Evolutionary conservation across 2,888 invertebrate genomes (phyloP), one percentile per base, ranked within the genome.

Genomic region (Melanotus villosus): DNA sequence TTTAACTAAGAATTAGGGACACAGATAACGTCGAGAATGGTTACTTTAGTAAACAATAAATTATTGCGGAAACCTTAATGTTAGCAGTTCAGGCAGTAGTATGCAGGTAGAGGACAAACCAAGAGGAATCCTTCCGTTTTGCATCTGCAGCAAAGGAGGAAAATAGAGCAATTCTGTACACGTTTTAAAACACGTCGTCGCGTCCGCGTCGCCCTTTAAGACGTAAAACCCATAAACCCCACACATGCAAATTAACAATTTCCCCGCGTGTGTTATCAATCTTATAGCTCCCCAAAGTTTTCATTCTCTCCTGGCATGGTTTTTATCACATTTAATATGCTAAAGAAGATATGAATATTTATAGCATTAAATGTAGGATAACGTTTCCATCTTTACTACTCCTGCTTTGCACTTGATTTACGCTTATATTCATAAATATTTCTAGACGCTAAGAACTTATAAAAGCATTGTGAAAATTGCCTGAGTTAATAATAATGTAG

Each of bases 221-320:
- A 41, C 41, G 41, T 41, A 41, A 41, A 41, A 41, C 41, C 18
- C 18, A 7, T 41, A 41, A 41, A 16, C 14, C 41, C 9, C 41
- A 41, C 41, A 41, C 41, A 41, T 41, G 41, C 41, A 41, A 41
- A 41, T 41, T 41, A 41, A 41, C 18, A 41, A 18, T 41, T 41
- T 41, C 41, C 18, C 16, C 18, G 18, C 41, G 41, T 18, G 7
- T 38, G 36, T 38, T 38, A 12, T 38, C 36, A 38, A 38, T 38
- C 36, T 38, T 38, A 12, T n/a, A 38, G 2, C 12, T 38, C 36
- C 36, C 2, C 4, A 2, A n/a, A 18, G 16, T 41, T 41, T 41
- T 41, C 41, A 41, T 41, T 41, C 41, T 41, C 41, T 41, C 16
- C 16, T 1, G 16, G 18, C 41, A 2, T 18, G 41, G 9, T 41